Conservation (phyloP, 2,888 invertebrate species). For the Teleogryllus oceanicus region DNA sequence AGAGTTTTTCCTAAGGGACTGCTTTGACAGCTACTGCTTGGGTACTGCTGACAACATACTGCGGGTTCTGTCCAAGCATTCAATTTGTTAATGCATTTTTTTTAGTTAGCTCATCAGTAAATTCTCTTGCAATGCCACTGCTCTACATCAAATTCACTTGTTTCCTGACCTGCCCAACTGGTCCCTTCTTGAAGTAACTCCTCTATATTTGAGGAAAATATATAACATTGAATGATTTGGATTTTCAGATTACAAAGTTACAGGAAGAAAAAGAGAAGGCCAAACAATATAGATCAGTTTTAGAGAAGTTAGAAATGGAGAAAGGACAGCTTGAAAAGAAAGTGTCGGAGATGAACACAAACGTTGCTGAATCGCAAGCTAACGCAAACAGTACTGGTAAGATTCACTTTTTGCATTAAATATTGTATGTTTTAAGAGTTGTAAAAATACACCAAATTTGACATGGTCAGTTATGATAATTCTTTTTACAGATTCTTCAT, state of each 20-base stretch:
- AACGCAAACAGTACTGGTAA: constrained; percentile 38
- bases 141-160: not conserved
- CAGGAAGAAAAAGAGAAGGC: constrained; percentile 33
- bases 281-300: constrained; percentile 34
- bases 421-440: too few relatives aligned
- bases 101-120: too few relatives aligned
- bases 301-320: constrained; percentile 38
- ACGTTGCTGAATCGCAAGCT: constrained; percentile 38
- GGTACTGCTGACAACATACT: too few relatives aligned
- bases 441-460: too few relatives aligned
- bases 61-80: too few relatives aligned
- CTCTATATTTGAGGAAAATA: not conserved
- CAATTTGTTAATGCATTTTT: too few relatives aligned
- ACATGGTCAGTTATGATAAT: too few relatives aligned
- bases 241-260: constrained; percentile 22
- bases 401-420: not conserved
- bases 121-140: too few relatives aligned
- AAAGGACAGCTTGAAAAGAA: constrained; percentile 40
- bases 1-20: too few relatives aligned
- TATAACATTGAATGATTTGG: not conserved
- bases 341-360: constrained; percentile 39
- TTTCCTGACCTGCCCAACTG: not conserved
- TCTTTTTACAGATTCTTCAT: constrained; percentile 37
- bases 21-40: too few relatives aligned
- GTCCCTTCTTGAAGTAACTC: not conserved